A percentile compares a stretch with the other conserved stretches of the same genome.
Evolutionary conservation across 1,140 invertebrate genomes (phyloP).

Genomic region (Gryon sp.): DNA sequence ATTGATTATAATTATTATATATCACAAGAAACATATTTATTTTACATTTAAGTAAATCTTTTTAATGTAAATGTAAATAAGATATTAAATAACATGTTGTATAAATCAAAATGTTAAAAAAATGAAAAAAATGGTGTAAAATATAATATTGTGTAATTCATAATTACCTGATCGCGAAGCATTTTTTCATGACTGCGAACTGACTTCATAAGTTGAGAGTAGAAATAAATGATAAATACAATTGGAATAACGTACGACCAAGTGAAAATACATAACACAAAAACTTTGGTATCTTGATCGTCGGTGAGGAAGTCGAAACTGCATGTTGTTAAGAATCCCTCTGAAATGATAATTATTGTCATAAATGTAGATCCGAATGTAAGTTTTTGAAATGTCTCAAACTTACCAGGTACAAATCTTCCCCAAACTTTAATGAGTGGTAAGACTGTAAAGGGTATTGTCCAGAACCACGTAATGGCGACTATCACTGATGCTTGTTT

Average conservation of each 20-base stretch:
- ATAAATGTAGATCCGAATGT: too few relatives aligned
- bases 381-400: too few relatives aligned
- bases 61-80: too few relatives aligned
- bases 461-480: slow-evolving; percentile 85
- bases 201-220: slow-evolving; percentile 85
- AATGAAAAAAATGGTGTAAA: too few relatives aligned
- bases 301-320: slow-evolving; percentile 87
- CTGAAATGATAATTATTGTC: slow-evolving; percentile 78
- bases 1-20: not conserved
- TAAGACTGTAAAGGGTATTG: slow-evolving; percentile 84
- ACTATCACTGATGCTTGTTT: slow-evolving; percentile 84
- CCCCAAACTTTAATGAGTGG: slow-evolving; percentile 85
- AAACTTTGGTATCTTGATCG: slow-evolving; percentile 84
- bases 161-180: slow-evolving; percentile 83
- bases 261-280: slow-evolving; percentile 84
- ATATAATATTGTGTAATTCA: too few relatives aligned
- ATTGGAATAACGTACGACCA: slow-evolving; percentile 87
- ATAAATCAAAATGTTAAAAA: too few relatives aligned
- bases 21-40: too few relatives aligned
- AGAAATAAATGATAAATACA: slow-evolving; percentile 84
- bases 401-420: slow-evolving; percentile 83
- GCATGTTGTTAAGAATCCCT: slow-evolving; percentile 88
- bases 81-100: too few relatives aligned
- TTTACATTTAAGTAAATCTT: too few relatives aligned
- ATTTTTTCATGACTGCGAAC: slow-evolving; percentile 88